A percentile compares a stretch with the other conserved stretches of the same genome.
Evolutionary conservation across 1,140 invertebrate genomes (phyloP).

Genomic region (Nebria ingens): DNA sequence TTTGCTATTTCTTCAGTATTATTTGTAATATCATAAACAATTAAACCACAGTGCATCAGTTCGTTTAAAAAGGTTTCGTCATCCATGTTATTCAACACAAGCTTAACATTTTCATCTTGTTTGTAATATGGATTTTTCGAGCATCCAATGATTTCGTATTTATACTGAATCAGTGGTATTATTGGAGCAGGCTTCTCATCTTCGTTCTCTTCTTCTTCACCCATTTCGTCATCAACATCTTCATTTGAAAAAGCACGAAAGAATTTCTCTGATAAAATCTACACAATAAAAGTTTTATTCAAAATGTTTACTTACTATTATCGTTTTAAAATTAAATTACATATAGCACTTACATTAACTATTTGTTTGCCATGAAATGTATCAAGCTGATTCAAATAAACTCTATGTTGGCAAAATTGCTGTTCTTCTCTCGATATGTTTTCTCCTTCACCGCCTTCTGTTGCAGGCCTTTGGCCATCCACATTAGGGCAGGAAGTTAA

Average conservation of each 20-base stretch:
- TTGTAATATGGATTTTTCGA: conserved; percentile 15
- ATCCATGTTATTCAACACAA: conserved; percentile 20
- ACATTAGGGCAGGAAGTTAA: too few relatives aligned
- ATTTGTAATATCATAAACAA: conserved; percentile 30
- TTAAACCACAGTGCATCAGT: conserved; percentile 25
- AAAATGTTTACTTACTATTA: not conserved
- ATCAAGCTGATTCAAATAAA: conserved; percentile 26
- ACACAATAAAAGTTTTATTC: conserved; percentile 5
- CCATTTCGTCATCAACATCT: not conserved
- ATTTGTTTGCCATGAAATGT: conserved; percentile 19
- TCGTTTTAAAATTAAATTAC: not conserved
- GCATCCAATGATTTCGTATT: conserved; percentile 25
- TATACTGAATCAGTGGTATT: conserved; percentile 5
- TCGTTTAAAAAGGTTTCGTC: conserved; percentile 18
- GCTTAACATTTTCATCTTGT: conserved; percentile 20
- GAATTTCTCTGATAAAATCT: conserved; percentile 12
- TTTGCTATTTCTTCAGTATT: conserved; percentile 23
- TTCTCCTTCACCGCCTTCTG: too few relatives aligned
- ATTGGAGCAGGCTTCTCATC: not conserved
- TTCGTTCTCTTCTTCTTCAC: conserved; percentile 21
- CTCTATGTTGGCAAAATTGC: conserved; percentile 11
- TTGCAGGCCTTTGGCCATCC: too few relatives aligned
- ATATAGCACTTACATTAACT: conserved; percentile 16
- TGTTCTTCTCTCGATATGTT: conserved; percentile 1
- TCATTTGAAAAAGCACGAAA: not conserved